Conservation (phyloP, 1,140 invertebrate species). For the Eurosta solidaginis region DNA sequence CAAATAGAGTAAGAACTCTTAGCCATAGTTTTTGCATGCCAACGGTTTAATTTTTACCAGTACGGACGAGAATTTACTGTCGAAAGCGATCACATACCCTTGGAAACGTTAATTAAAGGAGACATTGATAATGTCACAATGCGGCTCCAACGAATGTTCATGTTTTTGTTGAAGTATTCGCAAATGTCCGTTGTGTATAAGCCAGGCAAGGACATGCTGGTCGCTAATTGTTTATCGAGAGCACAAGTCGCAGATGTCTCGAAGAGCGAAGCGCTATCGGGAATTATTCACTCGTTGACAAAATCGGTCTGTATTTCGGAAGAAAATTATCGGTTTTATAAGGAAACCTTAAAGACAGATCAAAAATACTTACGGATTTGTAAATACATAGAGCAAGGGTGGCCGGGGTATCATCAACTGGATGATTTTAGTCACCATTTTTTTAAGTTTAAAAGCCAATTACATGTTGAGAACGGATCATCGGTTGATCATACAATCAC, state of each 20-base stretch:
- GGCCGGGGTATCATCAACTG: constrained; percentile 4
- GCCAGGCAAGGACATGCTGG: constrained; percentile 39
- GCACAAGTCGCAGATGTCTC: not conserved
- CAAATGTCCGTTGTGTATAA: constrained; percentile 51
- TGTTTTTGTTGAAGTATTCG: constrained; percentile 35
- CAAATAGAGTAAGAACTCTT: too few species aligned
- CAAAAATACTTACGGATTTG: not conserved
- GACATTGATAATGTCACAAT: constrained; percentile 47
- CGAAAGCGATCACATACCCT: too few species aligned
- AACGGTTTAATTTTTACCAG: constrained; percentile 46
- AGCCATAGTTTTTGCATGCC: constrained; percentile 34
- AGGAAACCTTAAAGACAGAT: not conserved
- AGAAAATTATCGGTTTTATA: constrained; percentile 16
- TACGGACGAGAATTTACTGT: constrained; percentile 40
- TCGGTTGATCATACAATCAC: constrained; percentile 30
- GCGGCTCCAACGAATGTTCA: constrained; percentile 51
- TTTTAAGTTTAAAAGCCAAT: constrained; percentile 33
- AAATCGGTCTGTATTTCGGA: constrained; percentile 19
- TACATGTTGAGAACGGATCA: constrained; percentile 35
- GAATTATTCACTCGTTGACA: constrained; percentile 33
- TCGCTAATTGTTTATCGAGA: constrained; percentile 43
- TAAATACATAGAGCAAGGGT: not conserved
- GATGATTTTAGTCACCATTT: not conserved
- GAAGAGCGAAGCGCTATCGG: constrained; percentile 33
- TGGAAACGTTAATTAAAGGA: constrained; percentile 56